Conservation (phyloP, 53 echinoderm and acorn worm species). For the Astropecten irregularis region DNA sequence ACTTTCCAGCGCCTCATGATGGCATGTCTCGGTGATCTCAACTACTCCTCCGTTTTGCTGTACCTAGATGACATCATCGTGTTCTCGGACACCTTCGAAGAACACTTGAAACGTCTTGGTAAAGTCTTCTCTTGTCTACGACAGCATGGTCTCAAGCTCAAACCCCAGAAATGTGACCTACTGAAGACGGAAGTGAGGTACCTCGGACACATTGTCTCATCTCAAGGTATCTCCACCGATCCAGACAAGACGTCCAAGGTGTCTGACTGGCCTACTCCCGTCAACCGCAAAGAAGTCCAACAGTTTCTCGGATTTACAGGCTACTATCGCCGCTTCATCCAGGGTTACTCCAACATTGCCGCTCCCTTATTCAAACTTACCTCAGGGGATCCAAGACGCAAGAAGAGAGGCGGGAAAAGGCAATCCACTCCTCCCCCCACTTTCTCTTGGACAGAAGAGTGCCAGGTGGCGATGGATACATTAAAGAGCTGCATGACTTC, state of each 20-base stretch:
- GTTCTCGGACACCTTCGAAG: slow-evolving; percentile 23
- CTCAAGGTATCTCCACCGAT: slow-evolving; percentile 9
- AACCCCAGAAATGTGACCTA: slow-evolving; percentile 4
- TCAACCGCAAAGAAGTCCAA: neutral
- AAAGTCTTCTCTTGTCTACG: neutral
- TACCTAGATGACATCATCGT: slow-evolving; percentile 38
- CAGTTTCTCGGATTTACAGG: neutral
- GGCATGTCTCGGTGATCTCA: neutral
- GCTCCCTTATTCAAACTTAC: neutral
- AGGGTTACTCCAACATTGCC: neutral
- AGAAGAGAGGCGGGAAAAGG: slow-evolving; percentile 7
- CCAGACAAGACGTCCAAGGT: slow-evolving; percentile 17
- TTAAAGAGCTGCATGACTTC: slow-evolving; percentile 17
- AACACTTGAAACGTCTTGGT: slow-evolving; percentile 5
- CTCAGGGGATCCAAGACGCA: neutral
- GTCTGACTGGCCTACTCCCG: neutral
- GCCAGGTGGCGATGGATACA: slow-evolving; percentile 13
- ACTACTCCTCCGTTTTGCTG: neutral
- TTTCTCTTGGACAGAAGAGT: slow-evolving; percentile 33
- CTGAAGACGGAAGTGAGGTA: slow-evolving; percentile 13
- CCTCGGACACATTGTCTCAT: neutral
- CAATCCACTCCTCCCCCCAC: neutral
- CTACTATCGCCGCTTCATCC: slow-evolving; percentile 20
- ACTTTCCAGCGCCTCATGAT: slow-evolving; percentile 21
- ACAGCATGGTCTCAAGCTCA: slow-evolving; percentile 6